Base-by-base conservation (phyloP, 2,113 vertebrate species). In the Platycercus adscitus region DNA sequence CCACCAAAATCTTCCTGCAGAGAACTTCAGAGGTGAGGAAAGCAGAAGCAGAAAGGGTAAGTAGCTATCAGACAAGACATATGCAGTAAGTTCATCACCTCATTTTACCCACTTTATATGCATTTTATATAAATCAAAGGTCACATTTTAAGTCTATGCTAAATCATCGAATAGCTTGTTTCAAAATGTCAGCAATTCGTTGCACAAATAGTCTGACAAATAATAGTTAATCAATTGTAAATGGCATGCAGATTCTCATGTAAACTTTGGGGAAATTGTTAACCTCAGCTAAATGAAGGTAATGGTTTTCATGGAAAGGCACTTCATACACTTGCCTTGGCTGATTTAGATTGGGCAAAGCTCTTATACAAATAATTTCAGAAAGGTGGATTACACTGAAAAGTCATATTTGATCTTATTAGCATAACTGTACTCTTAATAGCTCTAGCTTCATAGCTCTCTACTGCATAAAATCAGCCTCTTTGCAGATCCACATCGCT, bases 181-280 rank as follows among this genome's bases (percentile, higher is more conserved):
- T 47, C 50, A 88, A 88, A 96, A 88, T 71, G 88, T 78, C 88
- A 94, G 91, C 88, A 77, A 64, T 80, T 86, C 71, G 2, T 28
- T 81, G 68, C 50, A 56, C 79, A 83, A 71, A 83, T 13, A 70
- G 35, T 26, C 72, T 73, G 88, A 60, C 85, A 96, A 86, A 75
- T 52, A 81, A 70, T n/a, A 86, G 43, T 64, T 77, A 85, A 96
- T 88, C 82, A 55, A 21, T 73, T 90, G 71, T 75, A 93, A 94
- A 91, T 83, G 50, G 60, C 64, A 71, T 81, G 71, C 64, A 88
- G 33, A 50, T 69, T 94, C 39, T 80, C 63, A 31, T n/a, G 87
- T 77, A 85, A 93, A 75, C 60, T 37, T 43, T 1, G 21, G 53
- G n/a, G 39, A 79, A 91, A 81, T 50, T 81, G 49, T 91, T 86